Evolutionary conservation across 1,140 invertebrate species (phyloP).

Genomic region (Hestina assimilis): DNA sequence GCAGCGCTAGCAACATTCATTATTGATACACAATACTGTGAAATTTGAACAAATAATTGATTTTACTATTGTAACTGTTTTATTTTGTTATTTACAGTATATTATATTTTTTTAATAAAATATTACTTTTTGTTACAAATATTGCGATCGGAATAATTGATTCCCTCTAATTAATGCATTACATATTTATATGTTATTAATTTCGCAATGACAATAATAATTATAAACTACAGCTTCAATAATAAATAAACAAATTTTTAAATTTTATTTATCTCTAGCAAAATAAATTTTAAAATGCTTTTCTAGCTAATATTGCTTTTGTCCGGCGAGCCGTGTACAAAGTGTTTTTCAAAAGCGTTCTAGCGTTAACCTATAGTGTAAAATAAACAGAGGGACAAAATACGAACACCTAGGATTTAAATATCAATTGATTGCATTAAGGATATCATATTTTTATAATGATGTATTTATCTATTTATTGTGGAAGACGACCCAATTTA

Average conservation of each 20-base stretch:
- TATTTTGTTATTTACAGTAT: too few species aligned
- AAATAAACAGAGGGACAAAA: conserved; percentile 26
- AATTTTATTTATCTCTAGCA: conserved; percentile 9
- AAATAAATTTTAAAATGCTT: conserved; percentile 22
- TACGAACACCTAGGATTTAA: conserved; percentile 13
- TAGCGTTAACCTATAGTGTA: conserved; percentile 27
- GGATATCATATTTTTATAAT: conserved; percentile 18
- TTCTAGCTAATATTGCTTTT: conserved; percentile 23
- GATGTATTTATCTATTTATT: conserved; percentile 56
- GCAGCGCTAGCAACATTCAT: too few species aligned
- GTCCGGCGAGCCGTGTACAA: conserved; percentile 19
- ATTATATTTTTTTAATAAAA: too few species aligned
- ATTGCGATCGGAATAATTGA: too few species aligned
- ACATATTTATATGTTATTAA: too few species aligned
- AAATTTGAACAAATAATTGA: too few species aligned
- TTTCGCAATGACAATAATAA: too few species aligned
- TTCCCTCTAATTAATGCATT: too few species aligned
- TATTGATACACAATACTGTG: too few species aligned
- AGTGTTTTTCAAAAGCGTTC: conserved; percentile 37
- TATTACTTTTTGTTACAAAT: too few species aligned
- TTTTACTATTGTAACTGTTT: too few species aligned
- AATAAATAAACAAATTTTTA: conserved; percentile 21
- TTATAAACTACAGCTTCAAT: too few species aligned
- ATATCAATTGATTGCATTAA: conserved; percentile 15
- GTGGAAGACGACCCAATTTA: conserved; percentile 67